Base-by-base conservation (phyloP, 2,797 vertebrate species). In the Chaetophractus vellerosus region DNA sequence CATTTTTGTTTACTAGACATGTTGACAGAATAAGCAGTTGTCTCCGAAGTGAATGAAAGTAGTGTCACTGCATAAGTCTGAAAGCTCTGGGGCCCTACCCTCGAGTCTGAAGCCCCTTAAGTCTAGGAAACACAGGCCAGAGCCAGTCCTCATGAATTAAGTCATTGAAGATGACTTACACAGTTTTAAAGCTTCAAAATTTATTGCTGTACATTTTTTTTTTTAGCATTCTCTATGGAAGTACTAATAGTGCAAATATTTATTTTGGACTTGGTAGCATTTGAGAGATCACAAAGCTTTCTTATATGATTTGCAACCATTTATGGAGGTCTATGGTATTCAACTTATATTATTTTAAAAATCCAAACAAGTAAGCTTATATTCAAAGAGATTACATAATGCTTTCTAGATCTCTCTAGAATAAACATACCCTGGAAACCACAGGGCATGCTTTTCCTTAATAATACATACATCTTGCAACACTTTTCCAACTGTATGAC, bases 201-300 rank as follows among this genome's bases (percentile, higher is more conserved):
- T 97, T 97, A 97, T 96, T 97, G 96, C 96, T 96, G 79, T 96
- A 94, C 85, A 96, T 90, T 93, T 97, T 83, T 97, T 83, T 55
- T 93, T 74, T 92, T 97, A 96, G 96, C 95, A 94, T 96, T 83
- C 63, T 95, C 96, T 96, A 96, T 96, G 96, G 95, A 97, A 97
- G 96, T 85, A 96, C 88, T 95, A 94, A 93, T 91, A 97, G 97
- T 97, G 97, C 96, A 97, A 97, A 97, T 96, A 96, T 69, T 95
- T 88, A 94, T 90, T 96, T 85, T 92, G 96, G 90, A 89, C 33
- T 95, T 85, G 18, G 75, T 95, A 96, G 96, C 95, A 95, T 86
- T 88, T 93, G 90, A 96, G 76, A 93, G 75, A 83, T 94, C 92
- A 96, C 96, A 97, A 96, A 96, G 82, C 90, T 93, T 94, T 90